A percentile compares a stretch with the other conserved stretches of the same genome.
Conservation (phyloP, 2,113 vertebrate species). For the Patagioenas fasciata region DNA sequence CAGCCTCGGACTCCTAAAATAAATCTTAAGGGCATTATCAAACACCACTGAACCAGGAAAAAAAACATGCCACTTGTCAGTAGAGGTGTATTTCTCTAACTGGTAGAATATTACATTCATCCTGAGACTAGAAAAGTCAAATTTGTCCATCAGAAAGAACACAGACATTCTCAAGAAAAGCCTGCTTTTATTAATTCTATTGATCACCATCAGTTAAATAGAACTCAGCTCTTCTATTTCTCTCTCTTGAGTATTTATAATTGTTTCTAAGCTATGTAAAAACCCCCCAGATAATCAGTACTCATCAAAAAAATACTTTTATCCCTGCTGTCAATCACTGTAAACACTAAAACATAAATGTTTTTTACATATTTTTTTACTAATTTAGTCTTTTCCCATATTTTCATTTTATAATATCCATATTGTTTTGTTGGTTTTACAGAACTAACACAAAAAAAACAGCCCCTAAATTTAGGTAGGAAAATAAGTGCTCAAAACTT, state of each 20-base stretch:
- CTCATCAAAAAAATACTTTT: not conserved
- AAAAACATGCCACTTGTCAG: not conserved
- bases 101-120: not conserved
- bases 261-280: not conserved
- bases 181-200: not conserved
- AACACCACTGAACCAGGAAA: not conserved
- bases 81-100: not conserved
- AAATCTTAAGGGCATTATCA: not conserved
- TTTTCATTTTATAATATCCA: not conserved
- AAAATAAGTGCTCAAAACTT: slow-evolving; percentile 36
- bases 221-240: not conserved
- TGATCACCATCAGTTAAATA: not conserved
- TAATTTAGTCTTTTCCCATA: not conserved
- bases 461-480: slow-evolving; percentile 22
- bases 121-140: not conserved
- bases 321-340: not conserved
- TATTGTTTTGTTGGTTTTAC: slow-evolving; percentile 6
- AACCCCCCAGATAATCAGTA: not conserved
- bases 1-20: not conserved
- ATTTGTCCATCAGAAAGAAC: not conserved
- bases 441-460: not conserved
- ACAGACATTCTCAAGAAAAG: not conserved
- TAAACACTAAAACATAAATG: not conserved
- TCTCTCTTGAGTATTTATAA: not conserved
- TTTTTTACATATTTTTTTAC: not conserved